Evolutionary conservation across 2,113 vertebrate species (phyloP), one percentile per base, ranked within the genome.

Genomic region (Stomatorhinus ivindoensis): DNA sequence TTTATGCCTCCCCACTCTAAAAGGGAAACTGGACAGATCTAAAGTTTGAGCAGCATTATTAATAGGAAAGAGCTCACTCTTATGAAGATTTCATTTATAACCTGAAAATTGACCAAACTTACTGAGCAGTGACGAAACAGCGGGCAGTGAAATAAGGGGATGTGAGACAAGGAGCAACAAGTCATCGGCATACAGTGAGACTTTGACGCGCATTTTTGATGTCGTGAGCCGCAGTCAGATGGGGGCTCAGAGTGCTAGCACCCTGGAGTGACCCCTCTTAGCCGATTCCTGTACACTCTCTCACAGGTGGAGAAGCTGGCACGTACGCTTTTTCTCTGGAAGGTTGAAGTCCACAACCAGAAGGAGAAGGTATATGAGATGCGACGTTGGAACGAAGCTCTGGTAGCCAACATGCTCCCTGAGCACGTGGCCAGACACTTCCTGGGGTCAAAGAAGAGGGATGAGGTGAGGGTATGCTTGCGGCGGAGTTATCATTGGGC

Each of bases 371-470:
- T 99, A 44, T 97, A 97, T 0, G 98, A 99, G 93, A 99, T 99
- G 97, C 95, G 98, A 35, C 97, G 97, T 46, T 97, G 98, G 95
- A 99, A 99, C 0, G 97, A 99, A 92, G 98, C 98, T 0, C 93
- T 99, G 21, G 98, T 99, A 91, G 97, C 96, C 91, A 99, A 99
- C 93, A 99, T 99, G 98, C 92, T 99, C 91, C 98, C 98, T 0
- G 98, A 99, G 65, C 98, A 99, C 0, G 98, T 99, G n/a, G 98
- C 98, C 6, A 96, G 97, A 3, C 98, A 99, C 92, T 99, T 99
- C 92, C 94, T 99, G 91, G 98, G 98, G 61, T 94, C 97, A 90
- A 99, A 98, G 92, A 99, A 98, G 90, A 94, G 98, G 92, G 98
- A 99, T 0, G 98, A 99, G 96, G 98, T 98, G 76, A 90, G 92